Conservation (phyloP, 2,113 vertebrate genomes). For the Gavialis gangeticus region DNA sequence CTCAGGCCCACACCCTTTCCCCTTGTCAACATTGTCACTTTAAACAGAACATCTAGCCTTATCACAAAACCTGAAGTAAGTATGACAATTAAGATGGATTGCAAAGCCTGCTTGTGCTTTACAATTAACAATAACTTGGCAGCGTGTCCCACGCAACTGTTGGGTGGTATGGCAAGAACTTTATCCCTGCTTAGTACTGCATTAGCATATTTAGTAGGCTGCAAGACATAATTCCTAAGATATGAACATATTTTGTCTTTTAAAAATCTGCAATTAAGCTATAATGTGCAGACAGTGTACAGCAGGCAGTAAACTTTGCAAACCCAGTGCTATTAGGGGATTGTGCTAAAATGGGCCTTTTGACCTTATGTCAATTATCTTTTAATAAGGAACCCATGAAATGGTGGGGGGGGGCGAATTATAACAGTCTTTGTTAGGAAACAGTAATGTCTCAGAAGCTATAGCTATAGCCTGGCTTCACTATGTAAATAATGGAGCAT, state of each 20-base stretch:
- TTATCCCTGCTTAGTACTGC: constrained; percentile 84
- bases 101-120: constrained; percentile 88
- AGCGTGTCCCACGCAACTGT: constrained; percentile 88
- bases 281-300: constrained; percentile 70
- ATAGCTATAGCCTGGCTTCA: background rate
- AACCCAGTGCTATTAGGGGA: constrained; percentile 13
- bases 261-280: constrained; percentile 83
- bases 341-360: constrained; percentile 14
- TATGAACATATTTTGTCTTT: constrained; percentile 84
- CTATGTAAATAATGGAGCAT: background rate
- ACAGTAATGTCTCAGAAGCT: background rate
- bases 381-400: constrained; percentile 31
- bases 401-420: background rate
- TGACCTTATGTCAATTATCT: constrained; percentile 59
- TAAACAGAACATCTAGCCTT: constrained; percentile 88
- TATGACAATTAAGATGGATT: constrained; percentile 92
- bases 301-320: constrained; percentile 66
- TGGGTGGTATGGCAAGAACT: constrained; percentile 88
- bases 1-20: constrained; percentile 86
- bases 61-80: constrained; percentile 91
- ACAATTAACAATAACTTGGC: constrained; percentile 95
- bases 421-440: background rate
- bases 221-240: constrained; percentile 87
- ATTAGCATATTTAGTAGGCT: constrained; percentile 87
- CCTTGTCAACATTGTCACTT: constrained; percentile 88